Evolutionary conservation across 2,797 vertebrate species (phyloP), one percentile per base, ranked within the genome.

Genomic region (Sciurus carolinensis): DNA sequence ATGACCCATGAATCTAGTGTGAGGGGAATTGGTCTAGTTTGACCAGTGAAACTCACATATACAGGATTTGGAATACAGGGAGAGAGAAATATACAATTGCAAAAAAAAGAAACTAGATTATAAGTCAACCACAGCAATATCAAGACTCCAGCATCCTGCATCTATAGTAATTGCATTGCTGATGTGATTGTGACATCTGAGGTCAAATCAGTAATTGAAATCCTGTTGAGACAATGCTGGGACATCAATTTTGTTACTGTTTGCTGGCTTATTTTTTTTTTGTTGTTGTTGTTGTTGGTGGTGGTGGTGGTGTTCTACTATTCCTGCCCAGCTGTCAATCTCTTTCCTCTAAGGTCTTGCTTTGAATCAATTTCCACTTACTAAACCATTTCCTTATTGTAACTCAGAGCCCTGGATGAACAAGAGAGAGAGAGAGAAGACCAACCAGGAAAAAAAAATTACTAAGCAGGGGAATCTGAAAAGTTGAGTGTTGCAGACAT

Each of bases 401-500:
- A 71, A 64, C 2, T 9, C 71, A 44, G 52, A 86, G 17, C 52
- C 14, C 17, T 84, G 3, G 10, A 7, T 20, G 30, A 30, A 89
- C 59, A 57, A 22, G 6, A 62, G 10, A 28, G 22, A 62, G 28
- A 64, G 26, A 64, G 24, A 64, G 2, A 7, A 5, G 14, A 54
- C 36, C 33, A 62, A 28, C 9, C 47, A 52, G 33, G 39, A 39
- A 39, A 30, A 42, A 77, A 90, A 77, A 6, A 11, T 20, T 50
- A 54, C 11, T 22, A 54, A 18, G 39, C 39, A 13, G 26, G 4
- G 36, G 9, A 62, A 39, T 39, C 39, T 39, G 39, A 36, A 54
- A 5, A 22, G 1, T 1, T 52, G 26, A 30, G 5, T n/a, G 28
- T 11, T 75, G 54, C 77, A 11, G 44, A 39, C n/a, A 0, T 30